A percentile compares a stretch with the other conserved stretches of the same genome.
Evolutionary conservation across 2,113 vertebrate species (phyloP).

Genomic region (Chionis minor): DNA sequence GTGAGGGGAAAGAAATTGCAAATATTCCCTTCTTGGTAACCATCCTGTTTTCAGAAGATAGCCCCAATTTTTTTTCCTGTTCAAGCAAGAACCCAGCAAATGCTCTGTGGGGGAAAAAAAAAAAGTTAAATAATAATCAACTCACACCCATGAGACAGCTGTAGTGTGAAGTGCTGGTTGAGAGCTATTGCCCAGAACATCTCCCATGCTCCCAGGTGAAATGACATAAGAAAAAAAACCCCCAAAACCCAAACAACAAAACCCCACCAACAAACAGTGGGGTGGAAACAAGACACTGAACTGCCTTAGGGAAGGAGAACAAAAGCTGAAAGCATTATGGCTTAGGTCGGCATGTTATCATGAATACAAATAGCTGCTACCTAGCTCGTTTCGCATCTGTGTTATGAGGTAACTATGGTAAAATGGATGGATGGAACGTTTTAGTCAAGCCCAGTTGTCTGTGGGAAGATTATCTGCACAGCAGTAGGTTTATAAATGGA

Average conservation of each 20-base stretch:
- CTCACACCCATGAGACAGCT: too few species aligned
- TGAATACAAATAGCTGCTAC: neutral
- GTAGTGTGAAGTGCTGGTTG: neutral
- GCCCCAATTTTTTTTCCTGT: too few species aligned
- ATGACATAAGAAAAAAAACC: neutral
- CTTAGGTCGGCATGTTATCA: neutral
- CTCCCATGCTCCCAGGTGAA: neutral
- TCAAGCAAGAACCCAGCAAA: too few species aligned
- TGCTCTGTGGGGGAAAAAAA: too few species aligned
- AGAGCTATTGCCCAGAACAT: neutral
- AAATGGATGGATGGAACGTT: neutral
- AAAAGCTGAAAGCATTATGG: neutral
- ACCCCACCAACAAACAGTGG: neutral
- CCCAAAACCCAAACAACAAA: neutral
- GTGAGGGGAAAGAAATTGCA: too few species aligned
- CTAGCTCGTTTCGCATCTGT: neutral
- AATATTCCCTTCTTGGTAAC: too few species aligned
- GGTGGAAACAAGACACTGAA: neutral
- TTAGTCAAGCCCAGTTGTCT: neutral
- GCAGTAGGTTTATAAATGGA: neutral
- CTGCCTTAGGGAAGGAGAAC: neutral
- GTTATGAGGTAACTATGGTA: neutral
- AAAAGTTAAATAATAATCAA: too few species aligned
- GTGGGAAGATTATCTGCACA: neutral
- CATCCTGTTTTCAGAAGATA: too few species aligned